A percentile compares a stretch with the other conserved stretches of the same genome.
These are phyloP conservation scores for Drosophila tropicalis DNA, from an alignment of 1,140 invertebrate species.

Conservation along the genomic window DNA sequence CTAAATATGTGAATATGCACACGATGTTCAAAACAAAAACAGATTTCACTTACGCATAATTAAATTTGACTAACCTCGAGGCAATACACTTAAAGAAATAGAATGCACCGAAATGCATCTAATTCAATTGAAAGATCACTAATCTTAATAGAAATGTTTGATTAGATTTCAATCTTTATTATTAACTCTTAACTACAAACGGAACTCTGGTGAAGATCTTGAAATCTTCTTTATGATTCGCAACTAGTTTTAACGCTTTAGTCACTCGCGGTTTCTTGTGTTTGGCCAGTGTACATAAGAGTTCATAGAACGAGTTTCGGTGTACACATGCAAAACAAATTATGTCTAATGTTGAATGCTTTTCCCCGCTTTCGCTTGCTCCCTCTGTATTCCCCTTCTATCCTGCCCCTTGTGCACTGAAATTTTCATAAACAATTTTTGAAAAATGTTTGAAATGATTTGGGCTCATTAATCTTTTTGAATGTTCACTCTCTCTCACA, in stretches of 20 bases:
- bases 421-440: constrained; percentile 67
- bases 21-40: not conserved
- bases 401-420: constrained; percentile 9
- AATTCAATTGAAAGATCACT: no score
- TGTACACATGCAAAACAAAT: constrained; percentile 1
- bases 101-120: not conserved
- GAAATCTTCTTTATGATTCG: no score
- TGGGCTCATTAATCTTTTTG: constrained; percentile 63
- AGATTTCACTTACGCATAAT: constrained; percentile 19
- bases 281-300: not conserved
- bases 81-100: not conserved
- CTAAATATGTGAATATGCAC: constrained; percentile 15
- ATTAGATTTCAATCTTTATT: no score
- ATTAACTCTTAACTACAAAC: no score
- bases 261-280: no score
- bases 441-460: constrained; percentile 67
- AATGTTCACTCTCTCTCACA: not conserved
- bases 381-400: no score
- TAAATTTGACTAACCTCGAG: constrained; percentile 13
- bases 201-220: no score
- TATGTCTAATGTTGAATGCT: constrained; percentile 3
- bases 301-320: not conserved
- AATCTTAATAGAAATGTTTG: no score
- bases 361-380: not conserved
- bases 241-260: no score